Evolutionary conservation across 2,797 vertebrate species (phyloP), one percentile per base, ranked within the genome.

Genomic region (Lophotriccus pileatus): DNA sequence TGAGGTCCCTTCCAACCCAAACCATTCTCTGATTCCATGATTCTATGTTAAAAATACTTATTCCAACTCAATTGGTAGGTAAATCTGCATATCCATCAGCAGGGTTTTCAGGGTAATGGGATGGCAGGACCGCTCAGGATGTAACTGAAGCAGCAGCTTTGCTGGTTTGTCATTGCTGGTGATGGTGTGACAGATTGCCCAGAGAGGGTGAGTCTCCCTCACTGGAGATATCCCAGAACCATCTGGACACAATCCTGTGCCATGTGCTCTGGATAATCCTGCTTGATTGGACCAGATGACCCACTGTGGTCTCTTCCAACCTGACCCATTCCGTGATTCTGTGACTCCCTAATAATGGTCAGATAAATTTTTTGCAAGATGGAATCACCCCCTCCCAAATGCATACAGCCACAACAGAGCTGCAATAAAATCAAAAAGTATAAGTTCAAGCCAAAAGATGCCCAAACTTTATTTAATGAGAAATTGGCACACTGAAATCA

Each of bases 11-110:
- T 70, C 28, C 37, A 70, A 64, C 6, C 12, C 50, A 30, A 58
- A 58, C 24, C 0, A 0, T 52, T 64, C 50, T 12, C 2, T 36
- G 22, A 55, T 5, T 74, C 18, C 5, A 4, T 16, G 17, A 50
- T 6, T 83, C 23, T 7, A 7, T 22, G 17, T 52, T 64, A 30
- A 39, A 70, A 82, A 19, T 30, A 37, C 4, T 10, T 72, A 24
- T 23, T 58, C 24, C 16, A 14, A 55, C n/a, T 77, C 24, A 7
- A 0, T 2, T 63, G 12, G 23, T 36, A 34, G 14, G 12, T 46
- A n/a, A 39, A 70, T 39, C 34, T 82, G 20, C 27, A 13, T 59
- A 44, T 66, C 43, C 30, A 47, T 25, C 36, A 12, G 8, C 1
- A 41, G 2, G 10, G 18, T 27, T 73, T 11, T 30, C 36, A 12